A percentile compares a stretch with the other conserved stretches of the same genome.
Evolutionary conservation across 2,113 vertebrate species (phyloP).

Genomic region (Todiramphus chloris): DNA sequence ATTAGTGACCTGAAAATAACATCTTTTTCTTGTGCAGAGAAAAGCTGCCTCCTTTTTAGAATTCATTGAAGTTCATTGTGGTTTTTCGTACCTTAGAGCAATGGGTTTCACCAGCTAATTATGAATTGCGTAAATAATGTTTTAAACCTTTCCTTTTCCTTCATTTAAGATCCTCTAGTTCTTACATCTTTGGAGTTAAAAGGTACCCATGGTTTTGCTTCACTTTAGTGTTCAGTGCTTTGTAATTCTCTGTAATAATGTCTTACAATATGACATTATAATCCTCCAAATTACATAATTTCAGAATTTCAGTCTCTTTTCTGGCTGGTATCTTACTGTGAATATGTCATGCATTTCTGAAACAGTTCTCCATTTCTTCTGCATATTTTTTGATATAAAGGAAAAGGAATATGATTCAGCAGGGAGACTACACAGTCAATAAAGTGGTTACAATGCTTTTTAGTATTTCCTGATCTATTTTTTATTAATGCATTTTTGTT

Average conservation of each 20-base stretch:
- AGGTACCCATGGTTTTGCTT: neutral
- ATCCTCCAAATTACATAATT: neutral
- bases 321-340: neutral
- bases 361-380: neutral
- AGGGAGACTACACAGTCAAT: neutral
- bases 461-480: neutral
- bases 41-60: neutral
- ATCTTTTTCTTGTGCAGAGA: neutral
- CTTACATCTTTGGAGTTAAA: neutral
- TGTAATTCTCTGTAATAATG: neutral
- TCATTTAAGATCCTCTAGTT: neutral
- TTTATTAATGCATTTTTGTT: neutral
- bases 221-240: neutral
- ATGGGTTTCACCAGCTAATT: constrained; percentile 21
- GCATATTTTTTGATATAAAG: neutral
- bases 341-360: neutral
- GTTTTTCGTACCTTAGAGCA: constrained; percentile 23
- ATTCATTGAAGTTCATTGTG: neutral
- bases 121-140: constrained; percentile 12
- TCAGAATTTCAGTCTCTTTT: neutral
- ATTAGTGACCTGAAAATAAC: neutral
- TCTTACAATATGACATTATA: neutral
- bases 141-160: constrained; percentile 3
- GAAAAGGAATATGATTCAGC: neutral
- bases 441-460: neutral